Evolutionary conservation across 2,888 invertebrate genomes (phyloP), one percentile per base, ranked within the genome.

Genomic region (Agonopterix arenella): DNA sequence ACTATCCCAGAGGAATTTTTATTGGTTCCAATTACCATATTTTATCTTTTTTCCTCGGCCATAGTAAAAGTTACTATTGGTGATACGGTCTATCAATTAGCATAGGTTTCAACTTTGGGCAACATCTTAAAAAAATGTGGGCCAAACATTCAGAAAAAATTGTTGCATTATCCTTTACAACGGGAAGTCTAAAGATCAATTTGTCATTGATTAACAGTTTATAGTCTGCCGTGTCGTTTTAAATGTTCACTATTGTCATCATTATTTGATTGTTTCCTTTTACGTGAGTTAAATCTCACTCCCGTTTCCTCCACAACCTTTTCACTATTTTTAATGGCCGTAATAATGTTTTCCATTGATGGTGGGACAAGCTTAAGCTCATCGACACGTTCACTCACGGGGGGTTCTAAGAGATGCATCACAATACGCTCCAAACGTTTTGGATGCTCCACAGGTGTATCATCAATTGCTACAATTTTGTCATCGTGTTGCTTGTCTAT

Each of bases 361-460:
- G 89, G 89, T 50, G 84, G 78, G 10, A 88, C 77, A 45, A 89
- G 62, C 59, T 83, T 81, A 4, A 88, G 57, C 49, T 85, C 86
- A 51, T 85, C 84, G 50, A 73, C 60, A 56, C 61, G 80, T 50
- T 84, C 81, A 59, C 61, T 72, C 2, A 63, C 65, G 2, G 84
- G 73, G 4, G 86, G 84, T 57, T 84, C 83, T 10, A 89, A 79
- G 11, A 96, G 81, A 66, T 94, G 92, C 66, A 93, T 91, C 38
- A 96, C 93, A 48, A 94, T 95, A 48, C 91, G 90, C 67, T 95
- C 93, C 48, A 96, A 70, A 51, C 92, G 90, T 52, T 90, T 88
- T 0, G 94, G 94, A 80, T 95, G 93, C 68, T 95, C 94, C 0
- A 94, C 92, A 1, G 90, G 90, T 8, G 73, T 72, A 42, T 86